A percentile compares a stretch with the other conserved stretches of the same genome.
phyloP scores from a whole-genome alignment of 2,113 vertebrate genomes.

The Osmerus mordax region DNA sequence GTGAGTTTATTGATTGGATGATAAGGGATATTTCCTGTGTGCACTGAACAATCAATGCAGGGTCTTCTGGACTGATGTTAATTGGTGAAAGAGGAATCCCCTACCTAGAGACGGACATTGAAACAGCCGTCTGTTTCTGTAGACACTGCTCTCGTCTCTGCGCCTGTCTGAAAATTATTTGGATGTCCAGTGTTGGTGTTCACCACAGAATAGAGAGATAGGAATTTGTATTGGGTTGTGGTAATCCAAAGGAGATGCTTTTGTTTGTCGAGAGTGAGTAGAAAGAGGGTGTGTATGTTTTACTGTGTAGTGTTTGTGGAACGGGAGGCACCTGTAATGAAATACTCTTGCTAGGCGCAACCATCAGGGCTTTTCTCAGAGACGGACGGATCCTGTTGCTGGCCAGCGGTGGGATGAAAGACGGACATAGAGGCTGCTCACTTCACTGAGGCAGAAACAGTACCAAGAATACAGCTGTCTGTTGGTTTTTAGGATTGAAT shows the following conservation, averaged over 20 bases:
- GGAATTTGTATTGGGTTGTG: no score
- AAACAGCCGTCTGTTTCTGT: no score
- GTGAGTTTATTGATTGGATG: conserved; percentile 12
- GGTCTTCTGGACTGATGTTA: neutral
- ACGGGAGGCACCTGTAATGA: no score
- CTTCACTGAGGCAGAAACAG: conserved; percentile 2
- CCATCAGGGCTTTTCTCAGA: conserved; percentile 35
- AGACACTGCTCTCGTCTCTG: no score
- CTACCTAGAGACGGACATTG: neutral
- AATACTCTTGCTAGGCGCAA: no score
- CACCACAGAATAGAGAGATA: no score
- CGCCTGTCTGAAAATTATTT: no score
- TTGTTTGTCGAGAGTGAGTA: neutral
- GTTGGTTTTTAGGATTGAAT: neutral
- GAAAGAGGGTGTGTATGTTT: no score
- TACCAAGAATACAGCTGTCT: conserved; percentile 1
- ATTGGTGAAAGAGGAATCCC: neutral
- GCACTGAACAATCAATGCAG: conserved; percentile 21
- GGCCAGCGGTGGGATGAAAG: conserved; percentile 1
- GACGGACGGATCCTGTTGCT: neutral
- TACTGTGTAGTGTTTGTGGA: no score
- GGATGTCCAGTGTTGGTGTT: no score
- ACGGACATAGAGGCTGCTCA: neutral
- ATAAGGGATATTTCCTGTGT: conserved; percentile 14
- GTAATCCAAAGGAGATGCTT: neutral